Evolutionary conservation across 2,888 invertebrate genomes (phyloP), one percentile per base, ranked within the genome.

Genomic region (Patella ulyssiponensis): DNA sequence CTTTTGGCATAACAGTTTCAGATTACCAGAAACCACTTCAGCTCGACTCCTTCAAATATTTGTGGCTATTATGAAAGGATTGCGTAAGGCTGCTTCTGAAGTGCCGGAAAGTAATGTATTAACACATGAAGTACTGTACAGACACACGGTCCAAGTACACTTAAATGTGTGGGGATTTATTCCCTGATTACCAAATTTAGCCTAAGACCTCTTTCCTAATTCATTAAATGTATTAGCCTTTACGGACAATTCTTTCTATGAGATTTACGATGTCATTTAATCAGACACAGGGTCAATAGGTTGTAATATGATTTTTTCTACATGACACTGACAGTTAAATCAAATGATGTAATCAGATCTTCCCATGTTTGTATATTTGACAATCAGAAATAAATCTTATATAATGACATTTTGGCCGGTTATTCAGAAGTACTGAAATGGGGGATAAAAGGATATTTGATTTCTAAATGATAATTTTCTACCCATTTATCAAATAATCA

Each of bases 31-130:
- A 64, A 64, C 20, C 64, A 64, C 64, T 64, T 64, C 64, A 64
- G 23, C 23, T 23, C 23, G 64, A 23, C 64, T 64, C 64, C 64
- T 23, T 23, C 64, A 64, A 64, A 64, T 64, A 64, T 64, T 64
- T 64, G 64, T 23, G 20, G 64, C 64, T 23, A 64, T 64, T 64
- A 64, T 23, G 23, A 64, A 64, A 64, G 64, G 64, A 64, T 64
- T 64, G 64, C 64, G 23, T 64, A 64, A 64, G 64, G 64, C 64
- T 64, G 64, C 23, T 64, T 64, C 64, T 64, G 64, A 64, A 64
- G 64, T 64, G 64, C 20, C 20, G 12, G 20, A 64, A 64, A 64
- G 64, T 64, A 64, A 23, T 64, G 64, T 64, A 64, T 64, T 64
- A 64, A 64, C 64, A 64, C 64, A 64, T 64, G 20, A 64, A 64